Percentiles rank a stretch among this genome's conserved stretches.
phyloP scores from a whole-genome alignment of 2,113 vertebrate genomes.

The Rhabdornis inornatus region DNA sequence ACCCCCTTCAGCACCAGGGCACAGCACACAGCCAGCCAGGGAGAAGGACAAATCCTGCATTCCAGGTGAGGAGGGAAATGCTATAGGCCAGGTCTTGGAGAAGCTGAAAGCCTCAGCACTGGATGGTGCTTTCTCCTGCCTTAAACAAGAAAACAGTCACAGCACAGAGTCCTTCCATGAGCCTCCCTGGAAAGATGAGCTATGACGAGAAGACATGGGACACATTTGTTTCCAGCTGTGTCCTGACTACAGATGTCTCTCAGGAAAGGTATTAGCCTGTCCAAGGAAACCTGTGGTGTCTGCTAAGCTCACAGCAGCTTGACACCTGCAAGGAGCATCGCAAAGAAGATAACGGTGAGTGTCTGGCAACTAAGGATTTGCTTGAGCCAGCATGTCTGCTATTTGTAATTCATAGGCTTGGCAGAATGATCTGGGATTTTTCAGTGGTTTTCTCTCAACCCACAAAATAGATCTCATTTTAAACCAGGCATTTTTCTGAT shows the following conservation, averaged over 20 bases:
- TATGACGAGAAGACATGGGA: background rate
- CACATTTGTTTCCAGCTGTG: background rate
- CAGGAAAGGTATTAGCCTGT: slow-evolving; percentile 34
- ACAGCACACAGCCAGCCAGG: background rate
- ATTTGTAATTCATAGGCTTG: slow-evolving; percentile 73
- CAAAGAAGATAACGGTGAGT: slow-evolving; percentile 61
- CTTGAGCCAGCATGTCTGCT: slow-evolving; percentile 68
- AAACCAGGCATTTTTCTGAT: slow-evolving; percentile 52
- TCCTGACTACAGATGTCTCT: slow-evolving; percentile 3
- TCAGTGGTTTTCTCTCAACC: slow-evolving; percentile 72
- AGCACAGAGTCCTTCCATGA: background rate
- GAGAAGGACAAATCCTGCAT: background rate
- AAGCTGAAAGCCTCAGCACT: background rate
- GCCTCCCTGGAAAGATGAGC: background rate
- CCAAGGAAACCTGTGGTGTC: background rate
- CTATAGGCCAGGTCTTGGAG: background rate
- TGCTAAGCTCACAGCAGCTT: background rate
- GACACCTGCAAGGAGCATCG: slow-evolving; percentile 36
- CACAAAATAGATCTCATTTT: slow-evolving; percentile 63
- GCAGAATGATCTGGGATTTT: slow-evolving; percentile 69
- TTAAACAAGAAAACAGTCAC: background rate
- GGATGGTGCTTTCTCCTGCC: background rate
- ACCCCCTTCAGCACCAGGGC: background rate
- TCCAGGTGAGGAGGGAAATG: background rate
- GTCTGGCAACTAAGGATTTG: slow-evolving; percentile 66